Percentiles rank a stretch among this genome's conserved stretches.
Evolutionary conservation across 2,888 invertebrate species (phyloP).

Genomic region (Polyommatus iphigenia): DNA sequence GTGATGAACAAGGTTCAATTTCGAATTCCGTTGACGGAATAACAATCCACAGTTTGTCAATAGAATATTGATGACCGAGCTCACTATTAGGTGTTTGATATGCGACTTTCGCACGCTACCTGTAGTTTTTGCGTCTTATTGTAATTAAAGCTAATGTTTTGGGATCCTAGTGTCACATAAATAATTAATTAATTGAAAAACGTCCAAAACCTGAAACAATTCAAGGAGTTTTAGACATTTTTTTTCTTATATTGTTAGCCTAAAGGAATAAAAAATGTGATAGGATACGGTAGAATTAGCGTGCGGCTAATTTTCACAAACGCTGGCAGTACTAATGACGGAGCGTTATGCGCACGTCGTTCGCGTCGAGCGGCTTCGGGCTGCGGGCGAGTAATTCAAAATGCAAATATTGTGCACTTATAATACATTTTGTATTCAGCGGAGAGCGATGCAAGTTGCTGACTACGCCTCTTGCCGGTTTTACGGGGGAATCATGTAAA

Average conservation of each 20-base stretch:
- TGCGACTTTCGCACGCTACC: slow-evolving; percentile 39
- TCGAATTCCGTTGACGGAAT: slow-evolving; percentile 40
- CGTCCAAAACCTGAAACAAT: background rate
- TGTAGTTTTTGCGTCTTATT: background rate
- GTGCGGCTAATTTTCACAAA: slow-evolving; percentile 7
- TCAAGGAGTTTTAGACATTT: background rate
- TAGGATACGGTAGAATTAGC: background rate
- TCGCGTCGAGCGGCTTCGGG: slow-evolving; percentile 32
- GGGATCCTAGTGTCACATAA: background rate
- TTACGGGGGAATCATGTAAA: slow-evolving; percentile 78
- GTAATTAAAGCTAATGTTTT: slow-evolving; percentile 26
- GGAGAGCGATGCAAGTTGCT: slow-evolving; percentile 59
- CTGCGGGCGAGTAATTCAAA: slow-evolving; percentile 74
- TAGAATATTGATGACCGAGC: slow-evolving; percentile 41
- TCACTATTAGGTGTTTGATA: slow-evolving; percentile 36
- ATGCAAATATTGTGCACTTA: slow-evolving; percentile 77
- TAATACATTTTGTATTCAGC: slow-evolving; percentile 75
- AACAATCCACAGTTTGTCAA: slow-evolving; percentile 37
- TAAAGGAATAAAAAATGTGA: background rate
- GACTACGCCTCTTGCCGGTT: slow-evolving; percentile 67
- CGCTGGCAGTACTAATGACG: slow-evolving; percentile 34
- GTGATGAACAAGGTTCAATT: slow-evolving; percentile 43
- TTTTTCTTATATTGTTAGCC: background rate
- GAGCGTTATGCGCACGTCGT: slow-evolving; percentile 35
- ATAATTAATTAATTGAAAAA: background rate